phyloP scores from a whole-genome alignment of 2,113 vertebrate genomes.

The Coptodon rendalli region DNA sequence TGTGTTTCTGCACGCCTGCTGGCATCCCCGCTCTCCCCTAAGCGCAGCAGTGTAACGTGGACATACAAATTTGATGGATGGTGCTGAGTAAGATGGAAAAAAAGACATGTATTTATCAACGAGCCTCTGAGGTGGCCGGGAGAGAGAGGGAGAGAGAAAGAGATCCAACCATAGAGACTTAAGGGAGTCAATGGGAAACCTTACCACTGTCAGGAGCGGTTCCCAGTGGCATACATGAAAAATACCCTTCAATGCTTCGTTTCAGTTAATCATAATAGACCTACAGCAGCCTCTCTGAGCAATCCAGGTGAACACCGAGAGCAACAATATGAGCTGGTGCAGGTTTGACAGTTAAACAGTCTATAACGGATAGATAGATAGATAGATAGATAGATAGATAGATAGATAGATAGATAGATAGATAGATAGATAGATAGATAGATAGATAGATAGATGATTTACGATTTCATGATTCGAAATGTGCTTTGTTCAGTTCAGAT shows the following conservation, averaged over 20 bases:
- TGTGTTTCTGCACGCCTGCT: slow-evolving; percentile 12
- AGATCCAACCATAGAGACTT: slow-evolving; percentile 29
- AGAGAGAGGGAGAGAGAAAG: not conserved
- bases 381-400: slow-evolving; percentile 53
- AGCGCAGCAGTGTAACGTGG: slow-evolving; percentile 28
- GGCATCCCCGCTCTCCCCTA: slow-evolving; percentile 6
- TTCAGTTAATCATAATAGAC: slow-evolving; percentile 73
- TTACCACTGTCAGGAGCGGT: slow-evolving; percentile 63
- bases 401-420: slow-evolving; percentile 25
- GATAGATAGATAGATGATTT: not conserved
- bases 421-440: slow-evolving; percentile 24
- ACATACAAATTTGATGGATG: slow-evolving; percentile 60
- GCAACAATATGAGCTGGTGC: slow-evolving; percentile 51
- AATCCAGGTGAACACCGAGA: slow-evolving; percentile 74
- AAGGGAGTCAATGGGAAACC: slow-evolving; percentile 57
- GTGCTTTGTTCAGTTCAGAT: not conserved
- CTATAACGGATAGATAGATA: not conserved
- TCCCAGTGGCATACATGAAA: slow-evolving; percentile 69
- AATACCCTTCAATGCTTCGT: slow-evolving; percentile 70
- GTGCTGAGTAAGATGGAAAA: slow-evolving; percentile 56
- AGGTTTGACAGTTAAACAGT: slow-evolving; percentile 15
- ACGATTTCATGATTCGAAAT: not conserved
- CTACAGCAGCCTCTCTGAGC: slow-evolving; percentile 71
- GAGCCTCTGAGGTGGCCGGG: slow-evolving; percentile 25
- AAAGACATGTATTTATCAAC: slow-evolving; percentile 63